phyloP scores from a whole-genome alignment of 2,888 invertebrate genomes.

The Timema cristinae region DNA sequence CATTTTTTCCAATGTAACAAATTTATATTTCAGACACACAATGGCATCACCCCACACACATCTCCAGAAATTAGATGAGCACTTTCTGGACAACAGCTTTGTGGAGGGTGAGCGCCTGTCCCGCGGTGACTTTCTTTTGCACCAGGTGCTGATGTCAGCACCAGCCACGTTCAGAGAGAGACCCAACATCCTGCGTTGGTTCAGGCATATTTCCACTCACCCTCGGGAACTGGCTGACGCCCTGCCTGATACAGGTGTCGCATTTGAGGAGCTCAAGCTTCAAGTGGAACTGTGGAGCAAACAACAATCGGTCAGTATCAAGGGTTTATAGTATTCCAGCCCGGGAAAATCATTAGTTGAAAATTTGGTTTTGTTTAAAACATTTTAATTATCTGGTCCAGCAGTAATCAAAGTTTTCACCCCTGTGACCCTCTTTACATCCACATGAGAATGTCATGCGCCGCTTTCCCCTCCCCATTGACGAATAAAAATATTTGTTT shows the following conservation, averaged over 20 bases:
- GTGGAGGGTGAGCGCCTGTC: not conserved
- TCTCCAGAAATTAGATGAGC: not conserved
- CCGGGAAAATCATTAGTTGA: not conserved
- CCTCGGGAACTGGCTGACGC: not conserved
- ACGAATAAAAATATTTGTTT: too few species aligned
- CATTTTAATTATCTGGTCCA: too few species aligned
- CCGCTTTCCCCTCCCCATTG: too few species aligned
- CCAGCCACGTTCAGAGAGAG: not conserved
- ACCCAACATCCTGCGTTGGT: conserved; percentile 2
- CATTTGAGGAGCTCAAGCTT: not conserved
- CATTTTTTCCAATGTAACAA: too few species aligned
- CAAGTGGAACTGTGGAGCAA: too few species aligned
- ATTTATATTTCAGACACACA: too few species aligned
- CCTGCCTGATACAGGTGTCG: not conserved
- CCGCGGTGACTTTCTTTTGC: not conserved
- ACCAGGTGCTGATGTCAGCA: not conserved
- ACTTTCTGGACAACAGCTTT: conserved; percentile 11
- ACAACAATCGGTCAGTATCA: too few species aligned
- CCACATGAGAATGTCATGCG: too few species aligned
- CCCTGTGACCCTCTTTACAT: too few species aligned
- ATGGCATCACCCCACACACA: not conserved
- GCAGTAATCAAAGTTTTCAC: too few species aligned
- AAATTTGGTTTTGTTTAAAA: not conserved
- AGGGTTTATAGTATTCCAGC: too few species aligned
- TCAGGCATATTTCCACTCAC: conserved; percentile 7